Percentiles rank a stretch among this genome's conserved stretches.
phyloP scores from a whole-genome alignment of 2,888 invertebrate species.

The Mesochorus sp. region DNA sequence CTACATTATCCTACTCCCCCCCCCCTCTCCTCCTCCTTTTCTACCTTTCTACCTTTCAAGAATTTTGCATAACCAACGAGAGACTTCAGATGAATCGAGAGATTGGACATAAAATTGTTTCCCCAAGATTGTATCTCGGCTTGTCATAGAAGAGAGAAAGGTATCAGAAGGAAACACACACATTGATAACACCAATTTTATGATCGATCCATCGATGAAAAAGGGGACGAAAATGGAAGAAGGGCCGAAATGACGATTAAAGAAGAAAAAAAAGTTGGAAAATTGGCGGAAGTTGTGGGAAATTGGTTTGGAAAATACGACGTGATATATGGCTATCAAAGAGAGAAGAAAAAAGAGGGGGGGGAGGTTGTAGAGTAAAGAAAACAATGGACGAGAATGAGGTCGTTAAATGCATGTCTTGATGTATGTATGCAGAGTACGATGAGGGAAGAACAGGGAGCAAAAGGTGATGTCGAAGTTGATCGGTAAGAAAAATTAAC shows the following conservation, averaged over 20 bases:
- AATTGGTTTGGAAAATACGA: not conserved
- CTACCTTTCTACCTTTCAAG: not conserved
- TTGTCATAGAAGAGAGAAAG: conserved; percentile 23
- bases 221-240: not conserved
- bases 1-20: too few relatives aligned
- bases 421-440: conserved; percentile 27
- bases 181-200: conserved; percentile 14
- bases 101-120: conserved; percentile 36
- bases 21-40: not conserved
- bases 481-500: conserved; percentile 21
- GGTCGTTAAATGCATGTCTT: conserved; percentile 49
- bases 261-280: conserved; percentile 8
- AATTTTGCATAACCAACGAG: conserved; percentile 36
- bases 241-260: conserved; percentile 19
- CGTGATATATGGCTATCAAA: not conserved
- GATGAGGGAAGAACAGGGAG: conserved; percentile 1
- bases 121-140: conserved; percentile 54
- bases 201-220: conserved; percentile 1
- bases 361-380: not conserved
- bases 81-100: conserved; percentile 35
- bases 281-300: conserved; percentile 30
- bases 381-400: conserved; percentile 40
- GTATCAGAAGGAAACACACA: conserved; percentile 12
- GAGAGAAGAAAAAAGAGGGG: not conserved
- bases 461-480: conserved; percentile 20